Base-by-base conservation (phyloP, 2,797 vertebrate species). In the Sylvia borin region DNA sequence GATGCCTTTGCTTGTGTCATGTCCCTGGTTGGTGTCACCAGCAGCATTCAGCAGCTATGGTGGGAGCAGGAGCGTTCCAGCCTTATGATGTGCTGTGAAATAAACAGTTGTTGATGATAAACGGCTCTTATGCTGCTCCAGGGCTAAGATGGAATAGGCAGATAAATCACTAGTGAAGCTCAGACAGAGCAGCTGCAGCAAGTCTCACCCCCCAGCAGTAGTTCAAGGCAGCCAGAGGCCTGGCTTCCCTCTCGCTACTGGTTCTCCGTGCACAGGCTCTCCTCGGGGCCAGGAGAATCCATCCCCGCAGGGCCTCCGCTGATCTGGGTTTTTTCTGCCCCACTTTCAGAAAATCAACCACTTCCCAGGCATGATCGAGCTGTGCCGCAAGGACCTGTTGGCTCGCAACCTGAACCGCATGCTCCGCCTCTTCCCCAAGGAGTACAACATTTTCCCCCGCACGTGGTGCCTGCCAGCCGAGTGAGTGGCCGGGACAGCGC, bases 301-400 rank as follows among this genome's bases (percentile, higher is more conserved):
- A 51, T 65, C 29, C n/a, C 21, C 0, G 0, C 15, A 18, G 79
- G 20, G 29, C 45, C 45, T 72, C 38, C 0, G 0, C 87, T 79
- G 66, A 76, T n/a, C 51, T 38, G 18, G 5, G 48, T 74, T 72
- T 70, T 70, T 40, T 80, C 75, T 92, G 70, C 73, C 25, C 45
- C 58, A 38, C 17, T 95, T 97, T 62, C 96, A 98, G 98, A 98
- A 98, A 97, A 98, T 98, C 95, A 98, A 98, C 97, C 98, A 98
- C 85, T 98, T 98, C 57, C 98, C 98, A 4, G 98, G 98, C 90
- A 98, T 98, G 98, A 97, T 93, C 0, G 98, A 98, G 96, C 98
- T 98, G 85, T 98, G 98, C 94, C 97, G 98, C 43, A 98, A 98
- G 91, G 98, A 98, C 80, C 72, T 98, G 80, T 79, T 98, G 96